phyloP scores from a whole-genome alignment of 1,140 invertebrate genomes.

The Babylonia areolata region DNA sequence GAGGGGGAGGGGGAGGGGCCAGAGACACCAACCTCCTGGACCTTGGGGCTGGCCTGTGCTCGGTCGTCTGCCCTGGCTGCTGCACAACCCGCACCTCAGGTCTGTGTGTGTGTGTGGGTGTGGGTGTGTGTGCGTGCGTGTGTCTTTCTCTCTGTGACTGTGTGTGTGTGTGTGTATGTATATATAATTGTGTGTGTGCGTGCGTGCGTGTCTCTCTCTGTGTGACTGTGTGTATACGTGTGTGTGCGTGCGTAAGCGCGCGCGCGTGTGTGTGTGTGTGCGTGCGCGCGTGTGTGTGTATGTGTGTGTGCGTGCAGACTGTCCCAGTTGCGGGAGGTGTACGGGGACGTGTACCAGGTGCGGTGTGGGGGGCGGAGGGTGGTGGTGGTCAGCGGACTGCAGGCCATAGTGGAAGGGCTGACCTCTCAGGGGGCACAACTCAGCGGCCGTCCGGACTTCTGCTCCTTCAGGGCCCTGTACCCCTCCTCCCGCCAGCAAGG shows the following conservation, averaged over 20 bases:
- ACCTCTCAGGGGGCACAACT: constrained; percentile 45
- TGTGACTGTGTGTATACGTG: no score
- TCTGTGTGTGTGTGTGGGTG: no score
- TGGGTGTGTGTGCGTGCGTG: no score
- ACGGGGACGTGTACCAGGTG: constrained; percentile 64
- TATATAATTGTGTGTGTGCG: no score
- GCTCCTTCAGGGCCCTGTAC: constrained; percentile 48
- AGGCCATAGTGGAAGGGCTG: constrained; percentile 60
- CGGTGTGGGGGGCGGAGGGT: constrained; percentile 54
- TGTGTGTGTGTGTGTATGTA: no score
- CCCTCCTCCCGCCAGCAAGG: constrained; percentile 53
- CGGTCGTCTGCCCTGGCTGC: constrained; percentile 42
- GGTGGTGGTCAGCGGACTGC: constrained; percentile 61
- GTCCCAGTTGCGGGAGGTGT: constrained; percentile 57
- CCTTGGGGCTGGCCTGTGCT: constrained; percentile 57
- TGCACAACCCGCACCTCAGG: no score
- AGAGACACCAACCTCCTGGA: constrained; percentile 53
- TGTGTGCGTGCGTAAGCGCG: no score
- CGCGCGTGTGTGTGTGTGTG: no score
- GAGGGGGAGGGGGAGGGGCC: background rate
- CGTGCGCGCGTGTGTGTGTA: no score
- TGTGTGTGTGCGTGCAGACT: no score
- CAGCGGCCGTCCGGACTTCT: constrained; percentile 52
- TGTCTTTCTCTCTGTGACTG: no score
- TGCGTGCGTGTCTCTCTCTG: no score